Conservation (phyloP, 1,140 invertebrate genomes). For the Drosophila quadrilineata region DNA sequence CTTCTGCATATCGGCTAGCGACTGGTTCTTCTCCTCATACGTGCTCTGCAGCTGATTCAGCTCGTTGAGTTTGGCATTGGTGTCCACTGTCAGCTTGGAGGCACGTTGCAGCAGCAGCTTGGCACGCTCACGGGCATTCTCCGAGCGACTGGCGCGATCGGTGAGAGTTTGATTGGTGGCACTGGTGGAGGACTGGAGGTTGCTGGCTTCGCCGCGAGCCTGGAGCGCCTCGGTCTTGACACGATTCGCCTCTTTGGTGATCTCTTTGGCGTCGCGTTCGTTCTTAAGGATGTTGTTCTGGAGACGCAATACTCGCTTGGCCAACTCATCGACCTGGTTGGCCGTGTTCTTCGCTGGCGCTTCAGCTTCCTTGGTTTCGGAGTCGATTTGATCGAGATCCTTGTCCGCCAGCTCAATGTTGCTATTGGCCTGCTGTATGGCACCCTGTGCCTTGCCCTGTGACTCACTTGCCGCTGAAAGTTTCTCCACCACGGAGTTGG, state of each 20-base stretch:
- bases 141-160: slow-evolving; percentile 84
- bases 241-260: slow-evolving; percentile 83
- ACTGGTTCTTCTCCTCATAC: slow-evolving; percentile 82
- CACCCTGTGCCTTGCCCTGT: slow-evolving; percentile 89
- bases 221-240: slow-evolving; percentile 82
- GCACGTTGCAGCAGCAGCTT: slow-evolving; percentile 88
- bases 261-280: slow-evolving; percentile 84
- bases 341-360: slow-evolving; percentile 88
- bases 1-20: slow-evolving; percentile 81
- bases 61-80: slow-evolving; percentile 88
- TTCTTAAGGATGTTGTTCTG: slow-evolving; percentile 90
- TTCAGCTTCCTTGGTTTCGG: slow-evolving; percentile 88
- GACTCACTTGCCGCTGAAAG: slow-evolving; percentile 87
- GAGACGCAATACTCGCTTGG: slow-evolving; percentile 86
- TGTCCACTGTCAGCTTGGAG: slow-evolving; percentile 88
- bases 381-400: slow-evolving; percentile 86
- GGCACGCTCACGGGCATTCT: slow-evolving; percentile 87
- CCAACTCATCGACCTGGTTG: slow-evolving; percentile 86
- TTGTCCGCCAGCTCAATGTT: slow-evolving; percentile 89
- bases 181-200: slow-evolving; percentile 72
- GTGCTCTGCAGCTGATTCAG: slow-evolving; percentile 81
- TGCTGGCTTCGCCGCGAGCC: slow-evolving; percentile 62
- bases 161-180: slow-evolving; percentile 84
- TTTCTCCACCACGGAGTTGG: slow-evolving; percentile 84
- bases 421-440: slow-evolving; percentile 89